These are phyloP conservation scores for Micromussa lordhowensis DNA, from an alignment of 92 coral and sea anemone species.

Conservation along the genomic window DNA sequence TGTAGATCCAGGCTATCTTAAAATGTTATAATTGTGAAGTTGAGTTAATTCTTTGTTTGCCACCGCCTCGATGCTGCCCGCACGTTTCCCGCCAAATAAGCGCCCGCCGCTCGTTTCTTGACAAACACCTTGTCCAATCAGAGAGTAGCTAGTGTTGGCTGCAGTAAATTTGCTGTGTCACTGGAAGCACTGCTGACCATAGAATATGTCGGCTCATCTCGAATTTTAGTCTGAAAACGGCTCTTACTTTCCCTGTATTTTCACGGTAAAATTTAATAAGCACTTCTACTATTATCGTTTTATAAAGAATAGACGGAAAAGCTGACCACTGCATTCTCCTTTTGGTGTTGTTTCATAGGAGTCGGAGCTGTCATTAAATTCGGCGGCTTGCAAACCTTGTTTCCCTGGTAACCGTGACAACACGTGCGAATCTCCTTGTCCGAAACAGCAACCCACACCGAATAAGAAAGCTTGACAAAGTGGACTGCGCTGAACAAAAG, in stretches of 20 bases:
- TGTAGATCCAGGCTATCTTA: not conserved
- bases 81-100: not conserved
- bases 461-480: constrained; percentile 67
- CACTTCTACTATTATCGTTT: not conserved
- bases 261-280: no score
- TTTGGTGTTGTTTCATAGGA: constrained; percentile 25
- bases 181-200: not conserved
- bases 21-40: no score
- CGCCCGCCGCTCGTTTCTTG: not conserved
- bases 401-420: constrained; percentile 86
- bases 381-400: constrained; percentile 75
- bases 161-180: not conserved
- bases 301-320: not conserved
- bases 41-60: no score
- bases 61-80: not conserved
- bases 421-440: constrained; percentile 67
- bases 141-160: not conserved
- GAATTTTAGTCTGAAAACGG: not conserved
- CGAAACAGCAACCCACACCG: constrained; percentile 80
- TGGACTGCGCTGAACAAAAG: not conserved
- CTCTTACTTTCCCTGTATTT: not conserved
- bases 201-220: not conserved
- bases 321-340: not conserved
- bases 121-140: not conserved
- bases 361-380: constrained; percentile 26